Base-by-base conservation (phyloP, 2,797 vertebrate genomes). In the Sebastes melanostomus region DNA sequence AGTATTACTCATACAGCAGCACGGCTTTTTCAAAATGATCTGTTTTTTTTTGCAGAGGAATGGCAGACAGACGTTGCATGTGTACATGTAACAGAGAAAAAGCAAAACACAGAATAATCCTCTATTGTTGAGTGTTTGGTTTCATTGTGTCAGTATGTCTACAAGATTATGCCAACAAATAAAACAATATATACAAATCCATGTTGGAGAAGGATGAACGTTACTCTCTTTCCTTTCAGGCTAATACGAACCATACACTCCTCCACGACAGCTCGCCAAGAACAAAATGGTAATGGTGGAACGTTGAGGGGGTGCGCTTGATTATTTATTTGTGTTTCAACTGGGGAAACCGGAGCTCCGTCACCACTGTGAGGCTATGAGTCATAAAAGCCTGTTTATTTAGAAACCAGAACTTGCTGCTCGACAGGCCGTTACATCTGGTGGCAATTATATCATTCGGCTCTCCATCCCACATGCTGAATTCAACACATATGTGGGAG, bases 291-390 rank as follows among this genome's bases (percentile, higher is more conserved):
- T 86, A 89, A 90, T 66, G 85, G 85, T 82, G 72, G 80, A 90
- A 88, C 75, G 52, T 71, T 77, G 86, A 66, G 84, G 89, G 88
- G 86, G 90, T 88, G 87, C 88, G 73, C 81, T 85, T 89, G 89
- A 92, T 94, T 95, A 95, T 95, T 96, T 96, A 95, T 95, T 95
- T 96, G 94, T 94, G 93, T 94, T 95, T 91, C 86, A 90, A 94
- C 84, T 74, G 86, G 78, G 91, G 92, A 94, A 95, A 95, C 92
- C 86, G 75, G 94, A 94, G 89, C 89, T 90, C 91, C 66, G 80
- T 93, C 91, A 91, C 91, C 92, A 92, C 92, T 81, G 84, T 90
- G 89, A 90, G 83, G 83, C 89, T 86, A 87, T 96, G 95, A 96
- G 82, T 96, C 95, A 96, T 91, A 93, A 93, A 94, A 91, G 89